These are phyloP conservation scores for Drosophila bunnanda DNA, from an alignment of 2,888 invertebrate genomes.

Conservation along the genomic window DNA sequence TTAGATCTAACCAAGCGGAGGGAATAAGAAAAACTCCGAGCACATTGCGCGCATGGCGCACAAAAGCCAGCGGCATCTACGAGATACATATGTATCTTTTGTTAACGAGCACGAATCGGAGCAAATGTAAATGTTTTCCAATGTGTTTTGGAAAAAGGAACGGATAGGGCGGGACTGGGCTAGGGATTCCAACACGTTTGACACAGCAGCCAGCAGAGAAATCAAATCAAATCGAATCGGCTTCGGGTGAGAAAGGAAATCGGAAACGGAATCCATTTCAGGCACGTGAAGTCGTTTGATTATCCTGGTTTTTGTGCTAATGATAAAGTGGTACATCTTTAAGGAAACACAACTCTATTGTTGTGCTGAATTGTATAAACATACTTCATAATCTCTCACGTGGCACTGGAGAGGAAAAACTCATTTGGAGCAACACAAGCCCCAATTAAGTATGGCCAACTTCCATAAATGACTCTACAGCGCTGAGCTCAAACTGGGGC, in stretches of 20 bases:
- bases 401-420: conserved; percentile 36
- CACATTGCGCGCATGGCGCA: conserved; percentile 29
- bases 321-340: conserved; percentile 22
- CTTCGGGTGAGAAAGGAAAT: conserved; percentile 28
- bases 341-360: conserved; percentile 17
- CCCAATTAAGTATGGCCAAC: conserved; percentile 58
- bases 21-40: conserved; percentile 44
- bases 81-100: conserved; percentile 74
- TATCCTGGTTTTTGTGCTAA: conserved; percentile 52
- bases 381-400: conserved; percentile 49
- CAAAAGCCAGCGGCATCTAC: conserved; percentile 40
- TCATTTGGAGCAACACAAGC: conserved; percentile 38
- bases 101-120: conserved; percentile 69
- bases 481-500: conserved; percentile 49
- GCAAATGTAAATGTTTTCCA: conserved; percentile 72
- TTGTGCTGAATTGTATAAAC: conserved; percentile 17
- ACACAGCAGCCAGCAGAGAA: conserved; percentile 26
- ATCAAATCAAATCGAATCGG: conserved; percentile 68
- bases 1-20: conserved; percentile 75
- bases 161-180: neutral
- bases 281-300: conserved; percentile 68
- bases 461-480: conserved; percentile 32
- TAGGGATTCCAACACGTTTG: conserved; percentile 29
- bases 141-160: conserved; percentile 14
- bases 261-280: conserved; percentile 66